phyloP scores from a whole-genome alignment of 2,113 vertebrate genomes.

The Tupaia chinensis region DNA sequence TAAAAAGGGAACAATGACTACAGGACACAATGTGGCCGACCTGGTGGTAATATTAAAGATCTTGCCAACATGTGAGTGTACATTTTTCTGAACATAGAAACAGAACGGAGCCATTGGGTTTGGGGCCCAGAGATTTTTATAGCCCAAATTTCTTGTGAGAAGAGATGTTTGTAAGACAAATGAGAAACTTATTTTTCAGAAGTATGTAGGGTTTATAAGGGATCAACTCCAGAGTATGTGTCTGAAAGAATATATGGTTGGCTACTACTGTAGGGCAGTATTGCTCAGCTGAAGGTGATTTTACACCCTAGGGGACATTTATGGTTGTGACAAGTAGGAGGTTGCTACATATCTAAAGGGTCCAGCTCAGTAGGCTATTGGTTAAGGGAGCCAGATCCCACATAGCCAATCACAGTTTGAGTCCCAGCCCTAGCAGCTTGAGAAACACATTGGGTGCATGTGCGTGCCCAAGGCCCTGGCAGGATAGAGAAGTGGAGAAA shows the following conservation, averaged over 20 bases:
- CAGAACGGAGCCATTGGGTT: neutral
- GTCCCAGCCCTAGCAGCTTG: too few relatives aligned
- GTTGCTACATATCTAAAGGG: neutral
- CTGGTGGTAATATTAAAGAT: conserved; percentile 99
- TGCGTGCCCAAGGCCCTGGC: too few relatives aligned
- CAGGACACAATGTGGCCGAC: conserved; percentile 97
- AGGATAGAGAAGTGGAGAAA: too few relatives aligned
- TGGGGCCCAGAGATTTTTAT: conserved; percentile 5
- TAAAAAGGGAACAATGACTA: conserved; percentile 99
- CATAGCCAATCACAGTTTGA: too few relatives aligned
- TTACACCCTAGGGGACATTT: neutral
- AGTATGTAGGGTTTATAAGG: neutral
- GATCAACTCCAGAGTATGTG: neutral
- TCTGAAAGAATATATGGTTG: neutral
- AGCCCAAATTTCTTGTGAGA: neutral
- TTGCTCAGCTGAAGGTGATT: neutral
- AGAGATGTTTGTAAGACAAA: neutral
- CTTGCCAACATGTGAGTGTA: conserved; percentile 94
- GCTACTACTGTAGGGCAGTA: neutral
- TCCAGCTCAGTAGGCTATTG: neutral
- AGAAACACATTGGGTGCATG: too few relatives aligned
- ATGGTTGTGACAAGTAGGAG: neutral
- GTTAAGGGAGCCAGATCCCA: too few relatives aligned
- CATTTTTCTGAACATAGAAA: accelerated
- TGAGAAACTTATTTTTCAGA: conserved; percentile 9